Conservation (phyloP, 2,797 vertebrate species). For the Fistularia tabacaria region DNA sequence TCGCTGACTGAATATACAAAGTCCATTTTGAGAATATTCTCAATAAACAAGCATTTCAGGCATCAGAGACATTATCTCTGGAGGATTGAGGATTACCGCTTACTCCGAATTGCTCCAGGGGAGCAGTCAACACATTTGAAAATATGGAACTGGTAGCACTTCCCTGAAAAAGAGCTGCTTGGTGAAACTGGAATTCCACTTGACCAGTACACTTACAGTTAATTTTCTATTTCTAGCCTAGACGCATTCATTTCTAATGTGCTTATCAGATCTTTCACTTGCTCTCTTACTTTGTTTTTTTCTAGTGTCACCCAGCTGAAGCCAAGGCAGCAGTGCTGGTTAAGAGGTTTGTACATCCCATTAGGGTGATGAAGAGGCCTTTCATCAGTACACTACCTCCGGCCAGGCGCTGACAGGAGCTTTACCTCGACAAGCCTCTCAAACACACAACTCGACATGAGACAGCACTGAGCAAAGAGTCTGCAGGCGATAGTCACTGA, state of each 20-base stretch:
- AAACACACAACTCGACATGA: conserved; percentile 66
- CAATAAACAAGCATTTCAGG: no score
- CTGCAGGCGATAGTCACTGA: conserved; percentile 52
- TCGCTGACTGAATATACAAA: no score
- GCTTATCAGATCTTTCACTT: conserved; percentile 12
- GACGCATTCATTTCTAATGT: background rate
- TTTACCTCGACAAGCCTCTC: conserved; percentile 77
- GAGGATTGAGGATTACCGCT: no score
- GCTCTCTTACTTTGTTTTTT: conserved; percentile 4
- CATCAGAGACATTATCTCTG: no score
- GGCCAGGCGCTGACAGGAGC: conserved; percentile 74
- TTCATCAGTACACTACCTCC: conserved; percentile 76
- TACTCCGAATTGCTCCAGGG: no score
- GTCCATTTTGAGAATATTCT: no score
- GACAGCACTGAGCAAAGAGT: conserved; percentile 61
- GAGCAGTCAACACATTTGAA: no score
- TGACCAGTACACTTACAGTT: no score
- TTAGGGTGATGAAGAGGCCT: conserved; percentile 82
- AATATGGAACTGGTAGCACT: no score
- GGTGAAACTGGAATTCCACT: no score
- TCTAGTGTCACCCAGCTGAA: conserved; percentile 49
- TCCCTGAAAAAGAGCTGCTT: no score
- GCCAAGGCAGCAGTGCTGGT: conserved; percentile 64
- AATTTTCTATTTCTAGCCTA: background rate
- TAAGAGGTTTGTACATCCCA: conserved; percentile 78